These are phyloP conservation scores for Orchesella flavescens DNA, from an alignment of 2,888 invertebrate species.

Conservation along the genomic window DNA sequence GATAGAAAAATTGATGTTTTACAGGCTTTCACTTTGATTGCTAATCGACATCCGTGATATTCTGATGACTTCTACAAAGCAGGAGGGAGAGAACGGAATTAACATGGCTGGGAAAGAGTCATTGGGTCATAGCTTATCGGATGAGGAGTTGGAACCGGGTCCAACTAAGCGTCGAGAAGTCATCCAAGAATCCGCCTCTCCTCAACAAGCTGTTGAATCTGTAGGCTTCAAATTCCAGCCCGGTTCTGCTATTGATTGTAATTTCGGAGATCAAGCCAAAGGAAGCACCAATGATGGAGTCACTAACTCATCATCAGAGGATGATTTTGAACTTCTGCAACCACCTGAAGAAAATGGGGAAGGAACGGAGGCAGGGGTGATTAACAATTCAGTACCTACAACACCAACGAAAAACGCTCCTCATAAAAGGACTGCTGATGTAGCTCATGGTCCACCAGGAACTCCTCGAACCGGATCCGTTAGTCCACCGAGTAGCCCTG, in stretches of 20 bases:
- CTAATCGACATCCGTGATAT: no score
- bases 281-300: background rate
- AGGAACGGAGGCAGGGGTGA: background rate
- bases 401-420: constrained; percentile 25
- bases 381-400: background rate
- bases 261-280: background rate
- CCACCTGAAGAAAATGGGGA: background rate
- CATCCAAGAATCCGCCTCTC: background rate
- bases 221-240: background rate
- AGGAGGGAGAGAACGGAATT: no score
- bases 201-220: no score
- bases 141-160: constrained; percentile 22
- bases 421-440: constrained; percentile 23
- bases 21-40: no score
- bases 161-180: background rate
- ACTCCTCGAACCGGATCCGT: background rate
- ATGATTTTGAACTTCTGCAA: constrained; percentile 19
- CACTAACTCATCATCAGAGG: background rate
- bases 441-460: background rate
- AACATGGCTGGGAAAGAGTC: constrained; percentile 16
- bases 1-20: no score
- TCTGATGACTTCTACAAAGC: no score
- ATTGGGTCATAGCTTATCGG: constrained; percentile 5
- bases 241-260: background rate
- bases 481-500: constrained; percentile 38